Percentiles rank a stretch among this genome's conserved stretches.
phyloP scores from a whole-genome alignment of 2,113 vertebrate genomes.

The Bubalus kerabau region DNA sequence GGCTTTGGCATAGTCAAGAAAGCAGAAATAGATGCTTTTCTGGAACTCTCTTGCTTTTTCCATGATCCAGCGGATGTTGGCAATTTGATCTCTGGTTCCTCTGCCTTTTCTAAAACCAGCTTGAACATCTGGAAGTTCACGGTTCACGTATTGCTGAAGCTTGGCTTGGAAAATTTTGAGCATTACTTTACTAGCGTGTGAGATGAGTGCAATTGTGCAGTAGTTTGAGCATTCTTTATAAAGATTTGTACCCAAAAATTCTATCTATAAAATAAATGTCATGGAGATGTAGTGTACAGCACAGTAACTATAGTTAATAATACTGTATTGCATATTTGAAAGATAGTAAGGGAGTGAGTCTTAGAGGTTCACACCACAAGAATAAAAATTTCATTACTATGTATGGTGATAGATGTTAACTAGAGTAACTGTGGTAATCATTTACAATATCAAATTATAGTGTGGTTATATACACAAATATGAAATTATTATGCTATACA shows the following conservation, averaged over 20 bases:
- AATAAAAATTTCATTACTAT: background rate
- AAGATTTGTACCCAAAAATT: background rate
- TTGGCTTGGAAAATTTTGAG: too few species aligned
- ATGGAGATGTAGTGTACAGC: background rate
- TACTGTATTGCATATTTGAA: background rate
- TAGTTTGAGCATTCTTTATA: too few species aligned
- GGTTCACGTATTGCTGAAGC: too few species aligned
- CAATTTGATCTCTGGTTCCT: too few species aligned
- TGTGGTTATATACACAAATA: background rate
- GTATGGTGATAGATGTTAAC: background rate
- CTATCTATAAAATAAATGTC: background rate
- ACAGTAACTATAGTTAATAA: background rate
- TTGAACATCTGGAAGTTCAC: too few species aligned
- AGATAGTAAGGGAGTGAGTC: background rate
- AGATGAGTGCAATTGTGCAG: too few species aligned
- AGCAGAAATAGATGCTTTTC: too few species aligned
- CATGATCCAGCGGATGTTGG: too few species aligned
- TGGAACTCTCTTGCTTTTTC: too few species aligned
- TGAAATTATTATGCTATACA: background rate
- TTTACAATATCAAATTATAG: background rate
- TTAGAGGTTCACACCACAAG: background rate
- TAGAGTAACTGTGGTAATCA: background rate
- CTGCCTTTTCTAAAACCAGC: too few species aligned
- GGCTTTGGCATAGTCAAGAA: too few species aligned
- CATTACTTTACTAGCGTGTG: too few species aligned